Percentiles rank a stretch among this genome's conserved stretches.
phyloP scores from a whole-genome alignment of 2,888 invertebrate genomes.

The Ramazzottius varieornatus region DNA sequence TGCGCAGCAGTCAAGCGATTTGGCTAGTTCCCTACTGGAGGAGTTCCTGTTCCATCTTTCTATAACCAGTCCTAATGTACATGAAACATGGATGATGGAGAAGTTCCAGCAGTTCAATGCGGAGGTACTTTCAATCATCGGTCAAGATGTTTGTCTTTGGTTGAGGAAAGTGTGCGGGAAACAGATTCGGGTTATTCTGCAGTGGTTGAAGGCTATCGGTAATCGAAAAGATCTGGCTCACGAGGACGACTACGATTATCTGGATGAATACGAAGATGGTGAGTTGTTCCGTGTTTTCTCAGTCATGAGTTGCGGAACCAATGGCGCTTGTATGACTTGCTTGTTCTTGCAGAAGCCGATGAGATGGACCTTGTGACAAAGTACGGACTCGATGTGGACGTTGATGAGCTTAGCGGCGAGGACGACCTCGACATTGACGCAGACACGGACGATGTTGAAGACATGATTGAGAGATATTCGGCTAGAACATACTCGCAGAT shows the following conservation, averaged over 20 bases:
- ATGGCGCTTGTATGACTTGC: too few species aligned
- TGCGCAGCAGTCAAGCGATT: neutral
- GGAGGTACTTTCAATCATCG: neutral
- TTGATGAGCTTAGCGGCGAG: neutral
- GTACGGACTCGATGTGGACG: neutral
- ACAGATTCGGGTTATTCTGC: neutral
- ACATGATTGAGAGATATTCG: slow-evolving; percentile 2
- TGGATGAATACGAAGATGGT: neutral
- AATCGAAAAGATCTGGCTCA: too few species aligned
- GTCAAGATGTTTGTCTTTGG: neutral
- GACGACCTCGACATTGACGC: neutral
- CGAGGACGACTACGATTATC: neutral
- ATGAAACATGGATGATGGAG: neutral
- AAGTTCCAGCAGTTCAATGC: neutral
- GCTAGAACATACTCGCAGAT: neutral
- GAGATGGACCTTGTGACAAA: slow-evolving; percentile 1
- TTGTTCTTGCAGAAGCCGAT: too few species aligned
- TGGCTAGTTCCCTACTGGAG: neutral
- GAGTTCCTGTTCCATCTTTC: neutral
- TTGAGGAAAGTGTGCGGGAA: too few species aligned
- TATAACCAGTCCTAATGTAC: neutral
- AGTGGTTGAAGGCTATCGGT: neutral
- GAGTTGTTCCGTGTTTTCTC: neutral
- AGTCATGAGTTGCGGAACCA: too few species aligned
- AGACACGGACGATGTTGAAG: neutral